A percentile compares a stretch with the other conserved stretches of the same genome.
Evolutionary conservation across 2,113 vertebrate genomes (phyloP).

Genomic region (Ginglymostoma cirratum): DNA sequence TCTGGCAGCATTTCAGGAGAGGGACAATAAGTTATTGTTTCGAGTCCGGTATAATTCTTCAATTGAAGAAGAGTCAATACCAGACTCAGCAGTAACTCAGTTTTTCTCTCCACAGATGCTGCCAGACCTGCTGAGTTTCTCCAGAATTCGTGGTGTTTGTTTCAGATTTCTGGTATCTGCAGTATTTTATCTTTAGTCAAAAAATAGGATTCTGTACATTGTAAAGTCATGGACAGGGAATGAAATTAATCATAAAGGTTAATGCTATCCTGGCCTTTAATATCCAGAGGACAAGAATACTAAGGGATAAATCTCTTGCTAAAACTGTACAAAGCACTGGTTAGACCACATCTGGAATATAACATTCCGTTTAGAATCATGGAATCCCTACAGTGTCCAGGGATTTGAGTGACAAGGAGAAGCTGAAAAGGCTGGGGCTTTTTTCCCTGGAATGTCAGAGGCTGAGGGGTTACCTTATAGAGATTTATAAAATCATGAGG

Average conservation of each 20-base stretch:
- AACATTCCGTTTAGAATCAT: not conserved
- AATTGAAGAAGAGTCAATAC: too few species aligned
- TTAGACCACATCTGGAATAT: not conserved
- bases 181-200: too few species aligned
- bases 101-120: too few species aligned
- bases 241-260: not conserved
- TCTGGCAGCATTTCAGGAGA: too few species aligned
- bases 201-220: not conserved
- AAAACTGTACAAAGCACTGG: not conserved
- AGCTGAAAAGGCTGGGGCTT: not conserved
- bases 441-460: not conserved
- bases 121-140: too few species aligned
- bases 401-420: not conserved
- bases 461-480: not conserved
- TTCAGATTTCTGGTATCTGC: too few species aligned
- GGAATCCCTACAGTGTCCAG: too few species aligned
- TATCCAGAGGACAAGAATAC: not conserved
- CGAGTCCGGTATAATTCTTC: too few species aligned
- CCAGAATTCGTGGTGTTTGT: too few species aligned
- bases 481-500: not conserved
- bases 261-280: not conserved
- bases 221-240: not conserved
- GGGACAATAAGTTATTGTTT: too few species aligned
- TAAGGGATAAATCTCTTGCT: not conserved
- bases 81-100: too few species aligned